phyloP scores from a whole-genome alignment of 37 sponge, comb jelly and placozoan species.

The Aplysina aerophoba region DNA sequence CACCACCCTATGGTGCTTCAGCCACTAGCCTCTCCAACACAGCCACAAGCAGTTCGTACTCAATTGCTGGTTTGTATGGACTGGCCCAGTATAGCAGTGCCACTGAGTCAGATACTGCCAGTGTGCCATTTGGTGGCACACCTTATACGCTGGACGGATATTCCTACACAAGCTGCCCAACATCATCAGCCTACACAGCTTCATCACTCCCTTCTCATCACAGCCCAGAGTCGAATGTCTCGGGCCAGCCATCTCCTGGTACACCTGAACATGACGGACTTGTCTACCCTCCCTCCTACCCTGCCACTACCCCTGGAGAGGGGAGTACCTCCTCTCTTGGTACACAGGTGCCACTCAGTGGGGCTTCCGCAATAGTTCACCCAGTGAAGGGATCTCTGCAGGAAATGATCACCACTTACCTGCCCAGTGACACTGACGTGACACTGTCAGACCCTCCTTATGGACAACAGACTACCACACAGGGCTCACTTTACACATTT shows the following conservation, averaged over 20 bases:
- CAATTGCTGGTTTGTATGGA: not conserved
- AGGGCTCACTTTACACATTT: slow-evolving; percentile 25
- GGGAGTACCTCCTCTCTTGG: not conserved
- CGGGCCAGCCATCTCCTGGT: slow-evolving; percentile 24
- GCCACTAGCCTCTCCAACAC: not conserved
- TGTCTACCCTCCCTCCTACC: not conserved
- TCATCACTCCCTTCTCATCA: slow-evolving; percentile 3
- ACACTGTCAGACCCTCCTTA: too few relatives aligned
- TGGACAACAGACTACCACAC: not conserved
- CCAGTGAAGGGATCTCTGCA: not conserved
- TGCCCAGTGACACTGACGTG: not conserved
- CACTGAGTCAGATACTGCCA: not conserved
- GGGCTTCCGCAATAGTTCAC: not conserved
- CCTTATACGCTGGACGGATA: not conserved
- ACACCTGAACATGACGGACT: slow-evolving; percentile 10
- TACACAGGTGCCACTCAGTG: not conserved
- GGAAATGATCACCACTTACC: slow-evolving; percentile 12
- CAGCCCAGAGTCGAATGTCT: slow-evolving; percentile 21
- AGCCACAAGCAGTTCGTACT: not conserved
- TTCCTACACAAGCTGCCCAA: slow-evolving; percentile 20
- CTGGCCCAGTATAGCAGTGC: not conserved
- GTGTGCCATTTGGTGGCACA: not conserved
- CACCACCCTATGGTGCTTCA: not conserved
- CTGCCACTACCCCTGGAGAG: not conserved
- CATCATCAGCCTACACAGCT: slow-evolving; percentile 8